phyloP scores from a whole-genome alignment of 2,113 vertebrate species.

The Leptobrachium ailaonicum region DNA sequence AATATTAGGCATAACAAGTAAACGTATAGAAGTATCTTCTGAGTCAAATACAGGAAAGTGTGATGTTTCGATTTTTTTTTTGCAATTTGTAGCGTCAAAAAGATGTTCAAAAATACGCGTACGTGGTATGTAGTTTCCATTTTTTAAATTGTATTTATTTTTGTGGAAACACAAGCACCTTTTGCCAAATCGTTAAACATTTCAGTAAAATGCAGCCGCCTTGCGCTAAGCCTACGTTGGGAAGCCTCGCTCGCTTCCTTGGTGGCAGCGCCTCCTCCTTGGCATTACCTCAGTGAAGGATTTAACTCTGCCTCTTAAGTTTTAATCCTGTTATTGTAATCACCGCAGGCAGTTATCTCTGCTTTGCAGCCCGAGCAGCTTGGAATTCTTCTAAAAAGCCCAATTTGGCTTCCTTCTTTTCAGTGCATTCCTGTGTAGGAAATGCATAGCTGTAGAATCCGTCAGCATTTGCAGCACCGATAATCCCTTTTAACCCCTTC shows the following conservation, averaged over 20 bases:
- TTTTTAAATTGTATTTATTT: neutral
- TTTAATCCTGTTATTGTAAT: slow-evolving; percentile 77
- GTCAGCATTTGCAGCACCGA: slow-evolving; percentile 58
- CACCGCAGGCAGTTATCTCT: slow-evolving; percentile 80
- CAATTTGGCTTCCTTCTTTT: slow-evolving; percentile 69
- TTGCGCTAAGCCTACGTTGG: slow-evolving; percentile 46
- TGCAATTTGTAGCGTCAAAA: too few species aligned
- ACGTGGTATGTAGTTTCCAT: too few species aligned
- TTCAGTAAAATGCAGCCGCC: neutral
- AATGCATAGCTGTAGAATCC: slow-evolving; percentile 54
- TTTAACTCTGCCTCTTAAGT: slow-evolving; percentile 52
- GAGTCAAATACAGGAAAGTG: too few species aligned
- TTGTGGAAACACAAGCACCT: neutral
- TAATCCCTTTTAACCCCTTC: slow-evolving; percentile 66
- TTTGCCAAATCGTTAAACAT: too few species aligned
- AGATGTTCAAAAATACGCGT: too few species aligned
- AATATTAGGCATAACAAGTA: too few species aligned
- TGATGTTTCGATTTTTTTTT: too few species aligned
- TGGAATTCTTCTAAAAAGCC: slow-evolving; percentile 77
- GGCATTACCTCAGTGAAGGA: slow-evolving; percentile 52
- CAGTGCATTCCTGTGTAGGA: slow-evolving; percentile 63
- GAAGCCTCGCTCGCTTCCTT: slow-evolving; percentile 51
- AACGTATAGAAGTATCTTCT: too few species aligned
- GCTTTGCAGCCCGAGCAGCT: slow-evolving; percentile 70
- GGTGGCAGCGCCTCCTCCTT: slow-evolving; percentile 47